Evolutionary conservation across 2,113 vertebrate genomes (phyloP).

Genomic region (Plecturocebus donacophilus): DNA sequence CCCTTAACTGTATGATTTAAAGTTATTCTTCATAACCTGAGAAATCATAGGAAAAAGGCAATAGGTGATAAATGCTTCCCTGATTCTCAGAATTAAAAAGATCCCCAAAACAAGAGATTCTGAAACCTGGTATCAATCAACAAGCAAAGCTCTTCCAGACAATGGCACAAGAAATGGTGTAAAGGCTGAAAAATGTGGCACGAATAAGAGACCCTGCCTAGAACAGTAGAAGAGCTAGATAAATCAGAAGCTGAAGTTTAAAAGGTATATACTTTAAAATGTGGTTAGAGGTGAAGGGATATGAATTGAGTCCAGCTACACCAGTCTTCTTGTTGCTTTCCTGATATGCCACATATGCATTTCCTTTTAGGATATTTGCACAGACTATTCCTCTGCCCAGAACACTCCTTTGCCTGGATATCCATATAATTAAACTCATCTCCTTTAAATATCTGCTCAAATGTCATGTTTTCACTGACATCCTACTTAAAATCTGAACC

Average conservation of each 20-base stretch:
- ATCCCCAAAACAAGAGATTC: neutral
- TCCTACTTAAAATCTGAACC: slow-evolving; percentile 38
- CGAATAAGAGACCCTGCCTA: neutral
- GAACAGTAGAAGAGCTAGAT: neutral
- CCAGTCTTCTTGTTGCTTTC: neutral
- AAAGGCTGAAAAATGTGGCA: neutral
- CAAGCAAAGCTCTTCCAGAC: neutral
- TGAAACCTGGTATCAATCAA: neutral
- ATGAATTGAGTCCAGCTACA: neutral
- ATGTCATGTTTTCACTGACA: neutral
- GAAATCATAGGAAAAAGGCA: neutral
- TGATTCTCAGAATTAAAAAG: slow-evolving; percentile 7
- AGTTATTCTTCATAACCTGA: neutral
- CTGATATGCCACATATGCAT: neutral
- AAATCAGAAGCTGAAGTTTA: neutral
- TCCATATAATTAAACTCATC: neutral
- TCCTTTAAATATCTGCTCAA: neutral
- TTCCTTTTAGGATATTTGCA: neutral
- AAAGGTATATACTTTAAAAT: neutral
- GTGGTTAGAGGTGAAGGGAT: neutral
- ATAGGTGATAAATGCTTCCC: neutral
- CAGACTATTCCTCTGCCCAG: neutral
- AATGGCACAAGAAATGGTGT: neutral
- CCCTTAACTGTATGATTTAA: neutral
- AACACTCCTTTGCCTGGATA: neutral